Base-by-base conservation (phyloP, 2,113 vertebrate genomes). In the Nerophis ophidion region DNA sequence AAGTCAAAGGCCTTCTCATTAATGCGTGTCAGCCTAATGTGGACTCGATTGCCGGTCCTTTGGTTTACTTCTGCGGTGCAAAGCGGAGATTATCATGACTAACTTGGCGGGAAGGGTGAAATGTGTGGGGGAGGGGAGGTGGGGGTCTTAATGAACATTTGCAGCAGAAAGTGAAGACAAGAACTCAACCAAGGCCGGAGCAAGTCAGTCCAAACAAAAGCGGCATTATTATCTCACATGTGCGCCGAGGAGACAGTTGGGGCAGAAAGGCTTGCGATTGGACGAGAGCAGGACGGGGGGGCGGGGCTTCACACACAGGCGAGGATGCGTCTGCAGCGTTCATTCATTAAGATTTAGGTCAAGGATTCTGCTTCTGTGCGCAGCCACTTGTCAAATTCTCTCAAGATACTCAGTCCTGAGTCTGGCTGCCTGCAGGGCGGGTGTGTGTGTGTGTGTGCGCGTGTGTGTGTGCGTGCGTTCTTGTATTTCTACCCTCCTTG, bases 341-440 rank as follows among this genome's bases (percentile, higher is more conserved):
- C 85, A 84, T 83, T 91, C 84, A 89, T 90, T 89, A 89, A 85
- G 89, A 91, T 91, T 90, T 91, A 89, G 89, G 89, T 91, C 89
- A 91, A 89, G 88, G 88, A 89, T 91, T 91, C 87, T 78, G 87
- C 79, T 74, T 86, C 81, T 86, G 80, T 86, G 87, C 74, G 69
- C 76, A 86, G 84, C 79, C 14, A 87, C 89, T 89, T 90, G 90
- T 91, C 89, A 89, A 81, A 88, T 87, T 80, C 87, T 89, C 87
- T 91, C 87, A 90, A 79, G 89, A 84, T 89, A 86, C 87, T 87
- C 70, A 75, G 81, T 74, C 75, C 79, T 76, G 68, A 89, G 84
- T 62, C 80, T 48, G 68, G 66, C 71, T 76, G 85, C 84, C 84
- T 71, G 68, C 2, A 74, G 75, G 80, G 77, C 62, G 61, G 71